Conservation (phyloP, 2,888 invertebrate species). For the Pinctada fucata region DNA sequence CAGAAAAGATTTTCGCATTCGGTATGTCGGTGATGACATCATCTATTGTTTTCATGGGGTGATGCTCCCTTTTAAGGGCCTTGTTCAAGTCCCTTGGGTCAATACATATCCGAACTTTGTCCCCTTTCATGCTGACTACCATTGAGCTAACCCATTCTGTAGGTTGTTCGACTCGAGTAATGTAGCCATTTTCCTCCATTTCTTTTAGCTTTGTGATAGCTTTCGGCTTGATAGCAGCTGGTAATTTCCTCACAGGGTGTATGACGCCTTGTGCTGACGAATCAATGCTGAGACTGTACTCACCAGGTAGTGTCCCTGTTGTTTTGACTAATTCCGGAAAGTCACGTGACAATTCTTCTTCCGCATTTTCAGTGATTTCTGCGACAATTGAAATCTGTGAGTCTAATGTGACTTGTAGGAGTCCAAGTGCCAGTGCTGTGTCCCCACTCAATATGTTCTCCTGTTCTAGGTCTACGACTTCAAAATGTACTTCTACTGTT, state of each 20-base stretch:
- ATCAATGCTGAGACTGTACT: constrained; percentile 26
- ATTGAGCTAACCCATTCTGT: constrained; percentile 56
- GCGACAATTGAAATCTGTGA: not conserved
- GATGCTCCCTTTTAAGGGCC: constrained; percentile 48
- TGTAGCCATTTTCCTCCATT: constrained; percentile 33
- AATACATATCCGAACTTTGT: constrained; percentile 43
- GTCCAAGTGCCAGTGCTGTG: constrained; percentile 16
- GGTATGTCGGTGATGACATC: constrained; percentile 49
- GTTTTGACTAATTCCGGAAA: constrained; percentile 29
- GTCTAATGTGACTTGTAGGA: constrained; percentile 1
- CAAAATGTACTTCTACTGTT: constrained; percentile 15
- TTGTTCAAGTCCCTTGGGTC: constrained; percentile 54
- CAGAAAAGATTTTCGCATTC: constrained; percentile 50
- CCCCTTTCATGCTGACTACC: constrained; percentile 44
- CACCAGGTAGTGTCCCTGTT: constrained; percentile 36
- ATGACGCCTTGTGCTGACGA: constrained; percentile 26
- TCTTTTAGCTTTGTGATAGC: constrained; percentile 38
- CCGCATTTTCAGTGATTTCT: not conserved
- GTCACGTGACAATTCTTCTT: constrained; percentile 25
- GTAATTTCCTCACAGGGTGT: constrained; percentile 28
- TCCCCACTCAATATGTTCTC: constrained; percentile 31
- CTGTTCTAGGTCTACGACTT: constrained; percentile 29
- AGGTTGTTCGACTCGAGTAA: constrained; percentile 42
- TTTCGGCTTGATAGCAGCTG: constrained; percentile 31
- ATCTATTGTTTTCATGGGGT: constrained; percentile 55